Percentiles rank a stretch among this genome's conserved stretches.
Conservation (phyloP, 2,888 invertebrate genomes). For the Antitype chi region DNA sequence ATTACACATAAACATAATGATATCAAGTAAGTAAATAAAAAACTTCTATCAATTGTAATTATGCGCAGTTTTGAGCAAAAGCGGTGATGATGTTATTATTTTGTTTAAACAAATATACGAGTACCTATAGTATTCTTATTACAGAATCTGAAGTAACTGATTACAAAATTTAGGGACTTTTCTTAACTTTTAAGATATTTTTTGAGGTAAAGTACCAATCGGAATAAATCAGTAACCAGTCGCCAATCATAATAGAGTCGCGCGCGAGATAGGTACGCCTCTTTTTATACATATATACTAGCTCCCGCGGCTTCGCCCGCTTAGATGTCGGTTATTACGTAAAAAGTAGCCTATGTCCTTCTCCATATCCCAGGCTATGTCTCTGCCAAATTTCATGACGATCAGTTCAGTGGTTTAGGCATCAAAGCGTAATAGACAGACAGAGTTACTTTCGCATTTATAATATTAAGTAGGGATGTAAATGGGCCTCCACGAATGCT, state of each 20-base stretch:
- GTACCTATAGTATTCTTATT: slow-evolving; percentile 7
- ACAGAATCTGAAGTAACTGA: slow-evolving; percentile 3
- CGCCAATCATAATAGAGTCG: neutral
- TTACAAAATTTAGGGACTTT: slow-evolving; percentile 19
- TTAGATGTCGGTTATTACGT: too few relatives aligned
- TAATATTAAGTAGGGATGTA: too few relatives aligned
- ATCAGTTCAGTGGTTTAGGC: too few relatives aligned
- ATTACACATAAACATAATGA: neutral
- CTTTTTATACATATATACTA: neutral
- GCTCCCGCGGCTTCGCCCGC: too few relatives aligned
- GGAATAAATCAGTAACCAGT: neutral
- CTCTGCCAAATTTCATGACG: too few relatives aligned
- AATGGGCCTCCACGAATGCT: neutral
- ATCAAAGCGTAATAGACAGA: too few relatives aligned
- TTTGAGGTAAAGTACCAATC: neutral
- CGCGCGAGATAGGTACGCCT: neutral
- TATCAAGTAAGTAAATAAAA: slow-evolving; percentile 20
- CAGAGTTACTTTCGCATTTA: too few relatives aligned
- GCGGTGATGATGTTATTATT: slow-evolving; percentile 36
- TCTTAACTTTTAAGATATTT: slow-evolving; percentile 19
- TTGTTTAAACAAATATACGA: slow-evolving; percentile 16
- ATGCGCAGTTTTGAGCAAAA: slow-evolving; percentile 27
- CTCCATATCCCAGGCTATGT: too few relatives aligned
- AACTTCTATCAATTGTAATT: slow-evolving; percentile 1
- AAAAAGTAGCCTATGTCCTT: too few relatives aligned